Conservation (phyloP, 2,113 vertebrate genomes). For the Coracopsis vasa region DNA sequence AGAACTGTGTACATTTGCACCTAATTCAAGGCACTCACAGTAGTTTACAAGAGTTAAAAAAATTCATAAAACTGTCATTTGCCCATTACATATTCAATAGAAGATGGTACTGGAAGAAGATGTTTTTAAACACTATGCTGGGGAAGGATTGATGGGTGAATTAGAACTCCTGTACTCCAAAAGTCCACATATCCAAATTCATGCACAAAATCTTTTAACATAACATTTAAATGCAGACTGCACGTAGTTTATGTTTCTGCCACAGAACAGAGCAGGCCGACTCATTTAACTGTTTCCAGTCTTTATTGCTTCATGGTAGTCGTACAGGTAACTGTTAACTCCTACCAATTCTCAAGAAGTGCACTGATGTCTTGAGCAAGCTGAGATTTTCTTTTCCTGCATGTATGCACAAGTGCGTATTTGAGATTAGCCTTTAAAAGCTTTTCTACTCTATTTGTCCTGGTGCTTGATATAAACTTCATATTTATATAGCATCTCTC, state of each 20-base stretch:
- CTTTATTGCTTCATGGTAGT: neutral
- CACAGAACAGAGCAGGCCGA: neutral
- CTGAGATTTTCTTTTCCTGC: neutral
- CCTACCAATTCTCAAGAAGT: neutral
- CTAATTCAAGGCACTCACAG: neutral
- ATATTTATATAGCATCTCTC: neutral
- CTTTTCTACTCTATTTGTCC: neutral
- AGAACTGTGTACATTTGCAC: neutral
- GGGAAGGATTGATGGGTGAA: neutral
- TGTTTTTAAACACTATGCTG: neutral
- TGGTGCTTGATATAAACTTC: neutral
- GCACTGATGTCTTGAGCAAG: neutral
- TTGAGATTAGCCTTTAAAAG: neutral
- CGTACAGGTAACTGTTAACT: neutral
- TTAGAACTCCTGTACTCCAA: neutral
- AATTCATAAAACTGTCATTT: neutral
- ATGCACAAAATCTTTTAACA: neutral
- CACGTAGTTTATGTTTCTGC: neutral
- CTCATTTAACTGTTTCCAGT: neutral
- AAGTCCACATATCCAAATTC: neutral
- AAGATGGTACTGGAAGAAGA: neutral
- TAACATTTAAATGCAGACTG: neutral
- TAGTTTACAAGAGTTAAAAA: neutral
- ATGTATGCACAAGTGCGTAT: fast-evolving
- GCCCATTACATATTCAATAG: neutral